Evolutionary conservation across 2,113 vertebrate genomes (phyloP), one percentile per base, ranked within the genome.

Genomic region (Lycaon pictus): DNA sequence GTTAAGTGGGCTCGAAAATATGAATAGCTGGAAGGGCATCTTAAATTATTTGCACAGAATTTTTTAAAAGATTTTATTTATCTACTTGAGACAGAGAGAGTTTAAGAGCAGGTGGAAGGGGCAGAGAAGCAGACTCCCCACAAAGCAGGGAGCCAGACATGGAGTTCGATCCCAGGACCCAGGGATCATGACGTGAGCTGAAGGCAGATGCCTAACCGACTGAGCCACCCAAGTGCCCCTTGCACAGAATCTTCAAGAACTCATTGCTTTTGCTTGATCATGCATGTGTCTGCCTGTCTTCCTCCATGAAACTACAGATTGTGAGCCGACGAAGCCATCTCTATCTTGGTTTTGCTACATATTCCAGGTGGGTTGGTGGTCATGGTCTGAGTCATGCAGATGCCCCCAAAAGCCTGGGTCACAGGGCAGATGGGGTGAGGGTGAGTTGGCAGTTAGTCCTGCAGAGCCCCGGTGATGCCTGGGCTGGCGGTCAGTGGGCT

Each of bases 1-100:
- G 63, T 37, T 83, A n/a, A 72, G 71, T 89, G 77, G 65, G 81
- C 67, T 94, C 79, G 81, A 88, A 95, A 80, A 76, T 32, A 80
- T 8, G 53, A 93, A 23, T 89, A 77, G 11, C 56, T 53, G 20
- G 69, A 83, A 86, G 56, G 48, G 83, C 20, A 48, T 82, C 69
- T 77, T 65, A 81, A 93, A 55, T 71, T 9, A 77, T 62, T 56
- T 48, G 48, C 58, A 43, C 43, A 43, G 43, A 43, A 43, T 43
- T 43, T 43, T 43, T 43, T 0, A 43, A 43, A 43, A 43, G 43
- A 43, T 43, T 43, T 43, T 43, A 43, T 43, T 43, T 43, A 43
- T 43, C 43, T 43, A 43, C 43, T 43, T 43, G 43, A 43, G 43
- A 43, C 43, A 43, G 43, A 43, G 5, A 43, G 43, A 43, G 43